Percentiles rank a stretch among this genome's conserved stretches.
phyloP scores from a whole-genome alignment of 2,113 vertebrate species.

The Nothoprocta pentlandii region DNA sequence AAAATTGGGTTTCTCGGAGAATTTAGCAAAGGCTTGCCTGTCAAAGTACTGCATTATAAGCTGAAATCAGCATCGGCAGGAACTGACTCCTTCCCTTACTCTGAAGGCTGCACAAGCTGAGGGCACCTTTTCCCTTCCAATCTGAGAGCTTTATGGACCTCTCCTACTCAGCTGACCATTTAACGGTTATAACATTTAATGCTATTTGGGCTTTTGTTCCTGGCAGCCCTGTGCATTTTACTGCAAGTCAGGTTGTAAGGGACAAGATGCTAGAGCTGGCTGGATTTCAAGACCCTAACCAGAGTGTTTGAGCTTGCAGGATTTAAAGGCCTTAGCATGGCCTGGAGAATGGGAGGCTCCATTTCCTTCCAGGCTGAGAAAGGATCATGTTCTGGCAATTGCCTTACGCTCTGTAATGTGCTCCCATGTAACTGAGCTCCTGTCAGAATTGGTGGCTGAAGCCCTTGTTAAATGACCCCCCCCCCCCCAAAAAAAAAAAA shows the following conservation, averaged over 20 bases:
- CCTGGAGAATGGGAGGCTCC: neutral
- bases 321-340: neutral
- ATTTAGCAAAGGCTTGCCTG: neutral
- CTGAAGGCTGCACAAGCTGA: accelerated
- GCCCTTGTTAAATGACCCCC: neutral
- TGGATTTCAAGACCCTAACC: slow-evolving; percentile 16
- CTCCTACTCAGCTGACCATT: neutral
- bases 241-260: neutral
- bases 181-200: neutral
- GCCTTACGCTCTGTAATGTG: neutral
- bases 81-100: neutral
- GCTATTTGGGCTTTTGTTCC: neutral
- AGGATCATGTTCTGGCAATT: neutral
- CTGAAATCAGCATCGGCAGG: neutral
- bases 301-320: neutral
- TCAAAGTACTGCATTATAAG: neutral
- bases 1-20: neutral
- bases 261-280: neutral
- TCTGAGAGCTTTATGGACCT: neutral
- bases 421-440: slow-evolving; percentile 23
- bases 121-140: neutral
- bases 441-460: neutral
- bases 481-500: too few species aligned
- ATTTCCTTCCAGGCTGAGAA: slow-evolving; percentile 18
- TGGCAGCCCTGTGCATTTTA: neutral